These are phyloP conservation scores for Pluvianellus socialis DNA, from an alignment of 2,113 vertebrate genomes.

Conservation along the genomic window DNA sequence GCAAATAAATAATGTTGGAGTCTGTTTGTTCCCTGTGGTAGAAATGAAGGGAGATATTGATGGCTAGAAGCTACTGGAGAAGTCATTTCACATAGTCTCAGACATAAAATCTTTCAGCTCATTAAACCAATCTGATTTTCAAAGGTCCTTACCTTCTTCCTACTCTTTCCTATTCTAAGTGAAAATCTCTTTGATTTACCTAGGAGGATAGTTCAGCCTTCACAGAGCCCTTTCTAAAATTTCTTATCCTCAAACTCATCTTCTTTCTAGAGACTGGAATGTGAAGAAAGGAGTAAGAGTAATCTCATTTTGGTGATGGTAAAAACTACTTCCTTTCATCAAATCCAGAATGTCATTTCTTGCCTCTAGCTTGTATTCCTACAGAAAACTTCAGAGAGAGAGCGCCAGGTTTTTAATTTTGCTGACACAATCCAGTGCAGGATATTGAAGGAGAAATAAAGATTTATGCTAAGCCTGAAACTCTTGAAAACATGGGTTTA, in stretches of 20 bases:
- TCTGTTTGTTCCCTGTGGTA: neutral
- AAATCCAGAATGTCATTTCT: neutral
- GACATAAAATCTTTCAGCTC: neutral
- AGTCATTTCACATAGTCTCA: neutral
- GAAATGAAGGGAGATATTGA: neutral
- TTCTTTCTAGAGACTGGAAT: neutral
- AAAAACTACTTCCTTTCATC: neutral
- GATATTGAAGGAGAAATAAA: neutral
- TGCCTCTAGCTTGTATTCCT: neutral
- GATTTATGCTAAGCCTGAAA: neutral
- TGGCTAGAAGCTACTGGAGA: neutral
- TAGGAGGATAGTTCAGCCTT: neutral
- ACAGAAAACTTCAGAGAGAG: neutral
- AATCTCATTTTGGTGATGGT: neutral
- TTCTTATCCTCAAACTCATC: neutral
- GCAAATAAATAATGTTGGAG: neutral
- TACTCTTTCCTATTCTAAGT: neutral
- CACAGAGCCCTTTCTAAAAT: neutral
- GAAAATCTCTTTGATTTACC: neutral
- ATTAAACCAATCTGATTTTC: neutral
- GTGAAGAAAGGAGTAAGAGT: neutral
- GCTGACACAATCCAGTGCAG: neutral
- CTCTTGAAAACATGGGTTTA: constrained; percentile 34
- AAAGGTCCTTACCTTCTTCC: neutral
- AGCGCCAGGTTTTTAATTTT: neutral